Conservation (phyloP, 2,888 invertebrate genomes). For the Noctua janthina region DNA sequence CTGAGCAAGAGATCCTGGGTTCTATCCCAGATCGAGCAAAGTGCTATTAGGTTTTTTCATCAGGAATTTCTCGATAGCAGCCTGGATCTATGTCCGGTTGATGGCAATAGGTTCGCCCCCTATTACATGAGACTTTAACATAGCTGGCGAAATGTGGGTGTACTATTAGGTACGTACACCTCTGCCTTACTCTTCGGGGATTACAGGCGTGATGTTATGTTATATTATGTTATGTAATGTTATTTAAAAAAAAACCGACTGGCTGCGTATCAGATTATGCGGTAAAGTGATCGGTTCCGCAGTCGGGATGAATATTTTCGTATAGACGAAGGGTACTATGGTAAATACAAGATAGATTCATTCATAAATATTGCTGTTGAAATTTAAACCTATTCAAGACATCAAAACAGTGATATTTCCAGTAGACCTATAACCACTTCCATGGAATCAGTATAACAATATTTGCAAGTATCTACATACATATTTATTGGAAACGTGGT, state of each 20-base stretch:
- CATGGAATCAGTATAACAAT: slow-evolving; percentile 15
- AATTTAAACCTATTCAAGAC: background rate
- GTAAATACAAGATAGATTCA: background rate
- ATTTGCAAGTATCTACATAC: slow-evolving; percentile 22
- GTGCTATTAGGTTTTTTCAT: background rate
- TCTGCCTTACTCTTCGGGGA: too few relatives aligned
- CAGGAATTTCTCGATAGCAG: background rate
- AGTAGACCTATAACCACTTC: slow-evolving; percentile 15
- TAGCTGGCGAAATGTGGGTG: too few relatives aligned
- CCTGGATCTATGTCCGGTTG: background rate
- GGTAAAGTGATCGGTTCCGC: background rate
- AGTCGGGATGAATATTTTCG: background rate
- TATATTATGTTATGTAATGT: background rate
- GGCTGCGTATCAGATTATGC: background rate
- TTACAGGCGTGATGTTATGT: too few relatives aligned
- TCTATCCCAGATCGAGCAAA: background rate
- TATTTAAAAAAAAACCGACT: background rate
- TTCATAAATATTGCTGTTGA: background rate
- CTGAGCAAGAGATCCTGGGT: background rate
- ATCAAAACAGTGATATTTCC: slow-evolving; percentile 1
- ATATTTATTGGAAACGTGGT: slow-evolving; percentile 43
- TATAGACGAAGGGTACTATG: background rate
- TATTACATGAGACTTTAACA: too few relatives aligned
- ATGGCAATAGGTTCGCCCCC: background rate
- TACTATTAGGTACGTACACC: too few relatives aligned